These are phyloP conservation scores for Lagorchestes hirsutus DNA, from an alignment of 2,797 vertebrate genomes.

Conservation along the genomic window DNA sequence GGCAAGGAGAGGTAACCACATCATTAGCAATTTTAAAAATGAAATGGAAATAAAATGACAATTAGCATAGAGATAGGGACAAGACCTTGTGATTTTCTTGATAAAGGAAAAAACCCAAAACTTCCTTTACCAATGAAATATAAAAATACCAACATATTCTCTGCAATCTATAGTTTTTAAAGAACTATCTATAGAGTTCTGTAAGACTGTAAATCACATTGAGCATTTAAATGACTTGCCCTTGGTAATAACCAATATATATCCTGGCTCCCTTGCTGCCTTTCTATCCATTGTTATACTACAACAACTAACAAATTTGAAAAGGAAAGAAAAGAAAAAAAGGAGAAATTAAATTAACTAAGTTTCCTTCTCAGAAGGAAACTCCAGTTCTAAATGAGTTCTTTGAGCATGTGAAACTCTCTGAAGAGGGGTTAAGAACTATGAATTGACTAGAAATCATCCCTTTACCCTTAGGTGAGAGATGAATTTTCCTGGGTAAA, in stretches of 20 bases:
- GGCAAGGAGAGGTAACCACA: neutral
- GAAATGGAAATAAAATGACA: neutral
- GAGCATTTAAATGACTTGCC: neutral
- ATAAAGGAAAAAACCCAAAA: neutral
- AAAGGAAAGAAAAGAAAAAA: neutral
- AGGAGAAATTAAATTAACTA: neutral
- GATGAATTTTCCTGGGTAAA: neutral
- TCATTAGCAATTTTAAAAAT: neutral
- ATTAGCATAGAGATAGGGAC: neutral
- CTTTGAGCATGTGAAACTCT: neutral
- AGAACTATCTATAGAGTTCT: neutral
- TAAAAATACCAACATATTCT: neutral
- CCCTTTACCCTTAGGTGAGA: neutral
- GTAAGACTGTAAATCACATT: neutral
- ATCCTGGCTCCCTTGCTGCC: neutral
- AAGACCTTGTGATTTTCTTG: neutral
- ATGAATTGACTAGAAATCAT: neutral
- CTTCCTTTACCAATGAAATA: neutral
- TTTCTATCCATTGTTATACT: neutral
- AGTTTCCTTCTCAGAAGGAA: neutral
- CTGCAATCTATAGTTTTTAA: neutral
- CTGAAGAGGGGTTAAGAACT: neutral
- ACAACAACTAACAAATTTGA: neutral
- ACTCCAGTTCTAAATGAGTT: neutral
- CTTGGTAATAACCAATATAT: neutral